Evolutionary conservation across 2,888 invertebrate species (phyloP).

Genomic region (Esperia sulphurella): DNA sequence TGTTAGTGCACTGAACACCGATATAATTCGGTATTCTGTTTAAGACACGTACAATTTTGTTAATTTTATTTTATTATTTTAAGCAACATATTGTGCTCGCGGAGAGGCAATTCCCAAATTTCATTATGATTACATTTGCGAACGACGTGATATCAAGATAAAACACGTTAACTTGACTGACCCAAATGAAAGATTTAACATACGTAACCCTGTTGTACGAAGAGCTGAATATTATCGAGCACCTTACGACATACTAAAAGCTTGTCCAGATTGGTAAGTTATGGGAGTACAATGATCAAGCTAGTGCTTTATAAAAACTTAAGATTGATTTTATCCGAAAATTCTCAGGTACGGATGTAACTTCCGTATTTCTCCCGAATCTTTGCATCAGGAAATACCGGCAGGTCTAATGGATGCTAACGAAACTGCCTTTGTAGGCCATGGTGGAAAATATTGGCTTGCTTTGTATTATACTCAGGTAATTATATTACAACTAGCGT

Average conservation of each 20-base stretch:
- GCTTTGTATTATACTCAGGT: slow-evolving; percentile 69
- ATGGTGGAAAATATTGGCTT: slow-evolving; percentile 71
- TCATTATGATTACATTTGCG: slow-evolving; percentile 72
- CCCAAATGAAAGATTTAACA: slow-evolving; percentile 66
- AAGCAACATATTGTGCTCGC: slow-evolving; percentile 61
- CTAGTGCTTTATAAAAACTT: background rate
- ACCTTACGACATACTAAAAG: slow-evolving; percentile 65
- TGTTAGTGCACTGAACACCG: too few species aligned
- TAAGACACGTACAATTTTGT: too few species aligned
- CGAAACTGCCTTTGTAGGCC: slow-evolving; percentile 68
- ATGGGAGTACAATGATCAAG: too few species aligned
- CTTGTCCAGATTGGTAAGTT: slow-evolving; percentile 67
- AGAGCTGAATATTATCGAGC: slow-evolving; percentile 69
- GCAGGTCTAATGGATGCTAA: slow-evolving; percentile 56
- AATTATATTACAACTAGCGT: too few species aligned
- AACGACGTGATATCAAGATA: slow-evolving; percentile 61
- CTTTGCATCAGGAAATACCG: slow-evolving; percentile 51
- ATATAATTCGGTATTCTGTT: too few species aligned
- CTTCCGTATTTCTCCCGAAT: slow-evolving; percentile 60
- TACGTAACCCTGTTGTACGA: slow-evolving; percentile 60
- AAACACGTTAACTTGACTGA: slow-evolving; percentile 64
- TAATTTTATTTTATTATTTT: slow-evolving; percentile 3
- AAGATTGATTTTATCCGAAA: background rate
- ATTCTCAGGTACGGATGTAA: slow-evolving; percentile 69
- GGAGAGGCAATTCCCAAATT: slow-evolving; percentile 65